phyloP scores from a whole-genome alignment of 1,140 invertebrate species.

The Lanistes nyassanus region DNA sequence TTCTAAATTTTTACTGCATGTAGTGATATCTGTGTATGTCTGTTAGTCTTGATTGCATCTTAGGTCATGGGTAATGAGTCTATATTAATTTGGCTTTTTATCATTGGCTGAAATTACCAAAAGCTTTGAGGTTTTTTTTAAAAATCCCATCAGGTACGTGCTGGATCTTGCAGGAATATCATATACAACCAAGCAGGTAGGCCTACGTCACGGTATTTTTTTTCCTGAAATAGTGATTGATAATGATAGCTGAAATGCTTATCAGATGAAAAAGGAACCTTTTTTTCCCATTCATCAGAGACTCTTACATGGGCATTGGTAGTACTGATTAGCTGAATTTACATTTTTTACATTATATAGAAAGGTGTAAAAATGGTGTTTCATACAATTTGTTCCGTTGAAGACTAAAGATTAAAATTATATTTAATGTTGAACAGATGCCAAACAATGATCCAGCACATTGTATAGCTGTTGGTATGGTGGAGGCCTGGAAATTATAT shows the following conservation, averaged over 20 bases:
- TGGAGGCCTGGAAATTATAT: slow-evolving; percentile 52
- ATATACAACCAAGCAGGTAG: slow-evolving; percentile 39
- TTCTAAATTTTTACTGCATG: too few species aligned
- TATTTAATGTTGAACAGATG: slow-evolving; percentile 32
- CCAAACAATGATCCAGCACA: slow-evolving; percentile 45
- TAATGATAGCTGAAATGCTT: too few species aligned
- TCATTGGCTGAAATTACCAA: not conserved
- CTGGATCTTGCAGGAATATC: slow-evolving; percentile 33
- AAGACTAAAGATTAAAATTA: not conserved
- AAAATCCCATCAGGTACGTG: slow-evolving; percentile 41
- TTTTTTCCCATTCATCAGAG: too few species aligned
- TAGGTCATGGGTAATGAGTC: not conserved
- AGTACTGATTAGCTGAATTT: too few species aligned
- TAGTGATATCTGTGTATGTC: not conserved
- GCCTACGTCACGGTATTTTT: not conserved
- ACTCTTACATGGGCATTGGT: too few species aligned
- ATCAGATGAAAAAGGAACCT: too few species aligned
- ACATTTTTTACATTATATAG: not conserved
- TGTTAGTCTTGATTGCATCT: not conserved
- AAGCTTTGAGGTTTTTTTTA: slow-evolving; percentile 25
- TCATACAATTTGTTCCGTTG: too few species aligned
- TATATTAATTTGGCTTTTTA: not conserved
- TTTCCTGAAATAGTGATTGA: too few species aligned
- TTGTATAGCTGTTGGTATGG: slow-evolving; percentile 41
- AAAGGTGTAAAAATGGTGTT: too few species aligned